Evolutionary conservation across 1,140 invertebrate species (phyloP), one percentile per base, ranked within the genome.

Genomic region (Megalonaias nervosa): DNA sequence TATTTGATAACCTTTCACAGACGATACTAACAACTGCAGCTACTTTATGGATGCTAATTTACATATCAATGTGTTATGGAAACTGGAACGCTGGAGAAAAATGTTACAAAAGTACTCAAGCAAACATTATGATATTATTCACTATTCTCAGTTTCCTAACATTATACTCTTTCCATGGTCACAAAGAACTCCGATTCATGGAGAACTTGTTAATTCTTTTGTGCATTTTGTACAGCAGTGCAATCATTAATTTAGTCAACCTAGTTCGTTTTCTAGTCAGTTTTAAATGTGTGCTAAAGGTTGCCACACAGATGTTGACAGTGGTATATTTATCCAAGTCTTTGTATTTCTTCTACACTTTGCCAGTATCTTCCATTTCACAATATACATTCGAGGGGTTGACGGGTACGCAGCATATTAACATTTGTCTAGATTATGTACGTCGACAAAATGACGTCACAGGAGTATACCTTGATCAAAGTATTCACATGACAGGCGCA

Each of bases 101-200:
- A 17, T 31, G 16, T 16, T 26, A n/a, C 65, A 68, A 17, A 21
- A 70, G 62, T n/a, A 38, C 0, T 70, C 68, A 60, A 59, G 48
- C 71, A n/a, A 17, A 31, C 38, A 13, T 31, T 31, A 26, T 12
- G 60, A 62, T 55, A 72, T 55, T 72, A 48, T 62, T 57, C 58
- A 70, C 64, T n/a, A 81, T 80, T 66, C 21, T 79, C 14, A 26
- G 71, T n/a, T 66, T 89, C 13, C 75, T 90, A 21, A 55, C 85
- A 19, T 15, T 83, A 2, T 88, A 87, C 75, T 87, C 84, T 15
- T 56, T 70, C 56, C 80, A 84, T 64, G 68, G 75, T 16, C 87
- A 89, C 68, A 89, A 89, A 68, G 87, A 89, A 80, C 17, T 83
- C 9, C 59, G 87, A 19, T 88, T 88, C 75, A 56, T 88, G 23